Evolutionary conservation across 2,888 invertebrate genomes (phyloP).

Genomic region (Synergus gifuensis): DNA sequence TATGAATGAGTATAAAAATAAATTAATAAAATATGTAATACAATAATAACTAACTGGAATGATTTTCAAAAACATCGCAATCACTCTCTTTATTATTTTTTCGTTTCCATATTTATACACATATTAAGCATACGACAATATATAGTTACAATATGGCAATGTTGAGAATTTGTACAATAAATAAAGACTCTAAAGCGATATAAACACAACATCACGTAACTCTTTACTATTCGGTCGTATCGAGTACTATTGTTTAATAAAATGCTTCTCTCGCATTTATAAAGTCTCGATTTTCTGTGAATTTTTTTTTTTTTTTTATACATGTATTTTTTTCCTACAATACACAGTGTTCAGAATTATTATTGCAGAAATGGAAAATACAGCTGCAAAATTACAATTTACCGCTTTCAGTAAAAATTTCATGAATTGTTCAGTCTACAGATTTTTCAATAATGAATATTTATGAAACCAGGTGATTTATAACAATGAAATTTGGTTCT

Average conservation of each 20-base stretch:
- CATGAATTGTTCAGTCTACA: not conserved
- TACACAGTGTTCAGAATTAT: not conserved
- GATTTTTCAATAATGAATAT: not conserved
- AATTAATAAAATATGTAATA: no score
- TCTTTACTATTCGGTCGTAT: slow-evolving; percentile 42
- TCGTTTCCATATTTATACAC: slow-evolving; percentile 65
- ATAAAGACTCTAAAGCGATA: slow-evolving; percentile 69
- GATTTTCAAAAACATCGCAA: slow-evolving; percentile 56
- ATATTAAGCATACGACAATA: slow-evolving; percentile 68
- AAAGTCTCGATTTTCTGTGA: not conserved
- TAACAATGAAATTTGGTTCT: not conserved
- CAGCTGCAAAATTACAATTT: not conserved
- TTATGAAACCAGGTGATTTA: not conserved
- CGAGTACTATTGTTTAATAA: slow-evolving; percentile 21
- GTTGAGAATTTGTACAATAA: slow-evolving; percentile 69
- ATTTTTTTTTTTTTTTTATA: not conserved
- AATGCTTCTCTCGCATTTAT: not conserved
- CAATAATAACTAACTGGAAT: not conserved
- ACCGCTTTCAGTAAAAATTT: not conserved
- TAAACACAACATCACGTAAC: slow-evolving; percentile 64
- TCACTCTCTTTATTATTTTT: slow-evolving; percentile 62
- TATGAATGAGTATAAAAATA: no score
- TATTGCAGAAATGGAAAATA: not conserved
- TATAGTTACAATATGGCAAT: slow-evolving; percentile 48
- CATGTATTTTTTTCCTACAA: slow-evolving; percentile 6